These are phyloP conservation scores for Tetraodon nigroviridis DNA, from an alignment of 2,113 vertebrate species.

Conservation along the genomic window DNA sequence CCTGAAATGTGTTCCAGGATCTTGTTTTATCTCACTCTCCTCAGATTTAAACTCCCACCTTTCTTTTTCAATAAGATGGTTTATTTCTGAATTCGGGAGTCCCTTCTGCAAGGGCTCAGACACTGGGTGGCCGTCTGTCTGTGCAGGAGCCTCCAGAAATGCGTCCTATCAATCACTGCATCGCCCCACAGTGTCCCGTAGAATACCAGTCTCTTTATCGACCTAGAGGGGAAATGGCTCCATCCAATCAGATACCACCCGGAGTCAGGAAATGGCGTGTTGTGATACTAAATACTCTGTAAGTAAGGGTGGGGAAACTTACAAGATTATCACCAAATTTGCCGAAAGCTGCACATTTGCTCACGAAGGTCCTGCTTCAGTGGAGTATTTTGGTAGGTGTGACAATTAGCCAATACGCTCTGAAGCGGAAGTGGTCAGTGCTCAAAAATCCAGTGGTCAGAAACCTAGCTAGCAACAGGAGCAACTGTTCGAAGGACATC, in stretches of 20 bases:
- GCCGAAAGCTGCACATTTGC: slow-evolving; percentile 28
- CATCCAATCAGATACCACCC: slow-evolving; percentile 60
- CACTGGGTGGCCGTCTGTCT: slow-evolving; percentile 42
- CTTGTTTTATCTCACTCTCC: not conserved
- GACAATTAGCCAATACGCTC: too few relatives aligned
- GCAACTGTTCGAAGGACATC: too few relatives aligned
- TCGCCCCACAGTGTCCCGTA: slow-evolving; percentile 23
- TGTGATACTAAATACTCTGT: slow-evolving; percentile 42
- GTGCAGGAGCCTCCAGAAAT: slow-evolving; percentile 17
- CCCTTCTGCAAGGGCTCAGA: not conserved
- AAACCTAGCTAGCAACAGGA: not conserved
- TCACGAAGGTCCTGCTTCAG: not conserved
- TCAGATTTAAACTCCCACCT: too few relatives aligned
- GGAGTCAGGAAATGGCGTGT: slow-evolving; percentile 58
- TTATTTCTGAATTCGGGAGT: too few relatives aligned
- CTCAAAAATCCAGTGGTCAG: not conserved
- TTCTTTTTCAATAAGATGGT: too few relatives aligned
- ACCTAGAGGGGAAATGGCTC: slow-evolving; percentile 51
- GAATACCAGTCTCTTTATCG: slow-evolving; percentile 38
- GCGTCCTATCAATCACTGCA: slow-evolving; percentile 30
- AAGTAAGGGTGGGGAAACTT: slow-evolving; percentile 39
- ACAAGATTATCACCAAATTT: slow-evolving; percentile 38
- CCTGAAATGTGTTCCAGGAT: not conserved
- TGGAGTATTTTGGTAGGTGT: not conserved
- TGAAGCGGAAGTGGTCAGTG: too few relatives aligned